phyloP scores from a whole-genome alignment of 2,888 invertebrate genomes.

The Teinopalpus imperialis region DNA sequence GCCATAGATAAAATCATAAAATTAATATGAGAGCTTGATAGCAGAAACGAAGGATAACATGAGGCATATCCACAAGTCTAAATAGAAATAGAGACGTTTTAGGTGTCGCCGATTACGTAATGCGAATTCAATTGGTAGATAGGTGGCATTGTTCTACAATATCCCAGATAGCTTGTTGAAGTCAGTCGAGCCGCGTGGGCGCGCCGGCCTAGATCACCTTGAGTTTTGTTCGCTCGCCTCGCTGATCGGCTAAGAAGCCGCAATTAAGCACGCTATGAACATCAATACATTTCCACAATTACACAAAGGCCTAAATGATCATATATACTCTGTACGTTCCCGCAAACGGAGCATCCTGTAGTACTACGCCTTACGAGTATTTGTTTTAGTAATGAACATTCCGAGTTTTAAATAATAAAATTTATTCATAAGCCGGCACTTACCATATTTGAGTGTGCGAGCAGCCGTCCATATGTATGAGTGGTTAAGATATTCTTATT shows the following conservation, averaged over 20 bases:
- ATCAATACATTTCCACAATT: slow-evolving; percentile 12
- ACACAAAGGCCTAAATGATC: not conserved
- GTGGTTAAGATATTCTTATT: slow-evolving; percentile 80
- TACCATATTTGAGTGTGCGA: slow-evolving; percentile 79
- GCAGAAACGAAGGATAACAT: too few relatives aligned
- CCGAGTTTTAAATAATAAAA: slow-evolving; percentile 81
- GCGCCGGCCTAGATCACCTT: slow-evolving; percentile 70
- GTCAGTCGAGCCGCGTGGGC: slow-evolving; percentile 63
- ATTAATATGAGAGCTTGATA: too few relatives aligned
- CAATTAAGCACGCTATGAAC: slow-evolving; percentile 52
- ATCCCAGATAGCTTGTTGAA: slow-evolving; percentile 44
- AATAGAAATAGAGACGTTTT: slow-evolving; percentile 54
- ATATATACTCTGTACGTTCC: too few relatives aligned
- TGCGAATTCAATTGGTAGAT: slow-evolving; percentile 53
- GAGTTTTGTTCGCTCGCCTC: slow-evolving; percentile 43
- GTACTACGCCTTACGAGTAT: slow-evolving; percentile 77
- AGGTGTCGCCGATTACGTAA: slow-evolving; percentile 61
- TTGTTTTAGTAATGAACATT: slow-evolving; percentile 82
- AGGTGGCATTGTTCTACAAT: slow-evolving; percentile 61
- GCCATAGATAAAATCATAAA: too few relatives aligned
- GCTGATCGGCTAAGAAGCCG: slow-evolving; percentile 6
- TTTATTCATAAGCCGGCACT: slow-evolving; percentile 80
- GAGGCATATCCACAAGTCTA: slow-evolving; percentile 12
- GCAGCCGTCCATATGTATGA: slow-evolving; percentile 79
- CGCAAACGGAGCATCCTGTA: slow-evolving; percentile 66